Percentiles rank a stretch among this genome's conserved stretches.
Conservation (phyloP, 1,140 invertebrate species). For the Sipha flava region DNA sequence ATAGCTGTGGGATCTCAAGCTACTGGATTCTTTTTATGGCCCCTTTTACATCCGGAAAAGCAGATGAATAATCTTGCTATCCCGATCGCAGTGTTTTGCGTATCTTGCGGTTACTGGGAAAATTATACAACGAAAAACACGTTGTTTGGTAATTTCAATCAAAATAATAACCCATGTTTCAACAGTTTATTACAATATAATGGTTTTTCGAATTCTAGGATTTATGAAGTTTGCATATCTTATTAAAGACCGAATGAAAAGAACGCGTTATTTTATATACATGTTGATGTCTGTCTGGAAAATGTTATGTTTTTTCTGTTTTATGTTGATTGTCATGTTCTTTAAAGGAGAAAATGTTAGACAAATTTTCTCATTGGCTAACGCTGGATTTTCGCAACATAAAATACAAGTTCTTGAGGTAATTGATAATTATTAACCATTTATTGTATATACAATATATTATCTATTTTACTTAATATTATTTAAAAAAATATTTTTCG, state of each 20-base stretch:
- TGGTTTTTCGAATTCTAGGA: constrained; percentile 45
- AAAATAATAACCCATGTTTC: not conserved
- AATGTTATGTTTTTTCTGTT: constrained; percentile 67
- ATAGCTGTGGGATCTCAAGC: constrained; percentile 73
- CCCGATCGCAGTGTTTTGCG: constrained; percentile 69
- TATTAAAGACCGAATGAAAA: constrained; percentile 69
- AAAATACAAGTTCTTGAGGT: constrained; percentile 70
- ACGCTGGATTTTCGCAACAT: constrained; percentile 64
- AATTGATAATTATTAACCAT: constrained; percentile 34
- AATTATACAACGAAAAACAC: constrained; percentile 83
- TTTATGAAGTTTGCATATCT: constrained; percentile 69
- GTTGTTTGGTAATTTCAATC: constrained; percentile 53
- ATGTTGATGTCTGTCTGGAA: constrained; percentile 85
- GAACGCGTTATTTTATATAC: constrained; percentile 78
- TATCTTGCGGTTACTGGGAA: constrained; percentile 93
- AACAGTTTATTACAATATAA: not conserved
- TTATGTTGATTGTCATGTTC: constrained; percentile 61
- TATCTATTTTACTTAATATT: no score
- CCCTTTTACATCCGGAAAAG: constrained; percentile 54
- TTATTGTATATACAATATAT: no score
- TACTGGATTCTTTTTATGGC: constrained; percentile 84
- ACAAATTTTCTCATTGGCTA: constrained; percentile 68
- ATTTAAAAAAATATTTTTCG: not conserved
- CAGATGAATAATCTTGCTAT: constrained; percentile 67
- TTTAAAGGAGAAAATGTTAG: constrained; percentile 65